Base-by-base conservation (phyloP, 2,797 vertebrate genomes). In the Choloepus didactylus region DNA sequence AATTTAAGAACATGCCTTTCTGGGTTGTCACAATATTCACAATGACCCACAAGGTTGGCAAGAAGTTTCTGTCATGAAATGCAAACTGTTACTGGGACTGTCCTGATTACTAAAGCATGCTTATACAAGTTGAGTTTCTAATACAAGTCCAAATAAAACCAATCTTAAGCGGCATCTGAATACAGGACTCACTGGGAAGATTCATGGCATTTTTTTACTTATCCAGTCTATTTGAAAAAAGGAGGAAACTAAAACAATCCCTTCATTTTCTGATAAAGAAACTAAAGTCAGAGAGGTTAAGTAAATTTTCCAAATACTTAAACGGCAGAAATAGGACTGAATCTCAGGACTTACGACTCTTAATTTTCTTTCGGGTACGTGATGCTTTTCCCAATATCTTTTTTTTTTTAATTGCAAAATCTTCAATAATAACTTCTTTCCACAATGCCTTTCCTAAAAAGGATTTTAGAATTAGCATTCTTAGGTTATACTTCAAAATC, bases 41-140 rank as follows among this genome's bases (percentile, higher is more conserved):
- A 6, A 46, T 46, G 10, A 75, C 6, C 14, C 27, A 76, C 25
- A 51, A 76, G 19, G 21, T 75, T 83, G 76, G 59, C 35, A 5
- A 91, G 27, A 31, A 83, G 4, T 90, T 85, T 73, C 38, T 86
- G 8, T 59, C 11, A 89, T n/a, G 15, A 75, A 12, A 41, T 19
- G 4, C 72, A 35, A 81, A 67, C 49, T 67, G 5, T 82, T 77
- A 15, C 29, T 87, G 79, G 64, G 29, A 19, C n/a, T 75, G 2
- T 66, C 29, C 66, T 67, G 38, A 31, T 70, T 87, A 56, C 70
- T 59, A 69, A 94, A 73, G 66, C 9, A 62, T 19, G 10, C 16
- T 6, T 85, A 67, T 62, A 76, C n/a, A n/a, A n/a, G n/a, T n/a
- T n/a, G n/a, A 29, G 23, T 85, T 94, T 41, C 38, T 92, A 70